These are phyloP conservation scores for Drosophila tanythrix DNA, from an alignment of 2,888 invertebrate genomes.

Conservation along the genomic window DNA sequence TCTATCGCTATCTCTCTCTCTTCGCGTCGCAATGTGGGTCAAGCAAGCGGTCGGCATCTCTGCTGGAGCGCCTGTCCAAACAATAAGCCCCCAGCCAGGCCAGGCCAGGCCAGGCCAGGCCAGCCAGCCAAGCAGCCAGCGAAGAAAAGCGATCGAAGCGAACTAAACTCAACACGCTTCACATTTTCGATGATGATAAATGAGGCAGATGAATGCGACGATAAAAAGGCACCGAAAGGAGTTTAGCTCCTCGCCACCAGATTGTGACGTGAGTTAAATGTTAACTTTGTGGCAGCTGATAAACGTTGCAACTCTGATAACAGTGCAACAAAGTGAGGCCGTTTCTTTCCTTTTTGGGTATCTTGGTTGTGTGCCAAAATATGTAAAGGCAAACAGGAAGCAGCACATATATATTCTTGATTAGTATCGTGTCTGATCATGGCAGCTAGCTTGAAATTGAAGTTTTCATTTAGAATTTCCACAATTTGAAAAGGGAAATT, in stretches of 20 bases:
- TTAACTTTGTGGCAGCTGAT: slow-evolving; percentile 48
- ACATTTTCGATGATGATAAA: slow-evolving; percentile 78
- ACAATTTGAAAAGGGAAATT: background rate
- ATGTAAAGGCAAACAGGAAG: background rate
- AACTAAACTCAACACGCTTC: slow-evolving; percentile 75
- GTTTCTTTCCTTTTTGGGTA: background rate
- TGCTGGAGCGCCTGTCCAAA: slow-evolving; percentile 62
- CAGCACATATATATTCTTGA: background rate
- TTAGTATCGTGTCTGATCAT: background rate
- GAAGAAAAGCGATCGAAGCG: slow-evolving; percentile 21
- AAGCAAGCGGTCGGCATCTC: slow-evolving; percentile 53
- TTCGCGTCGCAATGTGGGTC: slow-evolving; percentile 48
- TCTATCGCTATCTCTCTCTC: slow-evolving; percentile 11
- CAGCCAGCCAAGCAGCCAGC: background rate
- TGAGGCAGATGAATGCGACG: slow-evolving; percentile 74
- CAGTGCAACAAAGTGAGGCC: slow-evolving; percentile 11
- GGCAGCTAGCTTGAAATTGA: background rate
- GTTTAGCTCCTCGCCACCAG: slow-evolving; percentile 19
- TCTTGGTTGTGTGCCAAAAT: background rate
- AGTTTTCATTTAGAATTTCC: background rate
- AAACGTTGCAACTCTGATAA: slow-evolving; percentile 42
- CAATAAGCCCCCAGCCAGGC: slow-evolving; percentile 54
- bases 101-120: background rate
- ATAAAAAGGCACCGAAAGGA: slow-evolving; percentile 70
- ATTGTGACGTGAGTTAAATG: slow-evolving; percentile 47